phyloP scores from a whole-genome alignment of 37 sponge, comb jelly and placozoan genomes.

The Mnemiopsis leidyi region DNA sequence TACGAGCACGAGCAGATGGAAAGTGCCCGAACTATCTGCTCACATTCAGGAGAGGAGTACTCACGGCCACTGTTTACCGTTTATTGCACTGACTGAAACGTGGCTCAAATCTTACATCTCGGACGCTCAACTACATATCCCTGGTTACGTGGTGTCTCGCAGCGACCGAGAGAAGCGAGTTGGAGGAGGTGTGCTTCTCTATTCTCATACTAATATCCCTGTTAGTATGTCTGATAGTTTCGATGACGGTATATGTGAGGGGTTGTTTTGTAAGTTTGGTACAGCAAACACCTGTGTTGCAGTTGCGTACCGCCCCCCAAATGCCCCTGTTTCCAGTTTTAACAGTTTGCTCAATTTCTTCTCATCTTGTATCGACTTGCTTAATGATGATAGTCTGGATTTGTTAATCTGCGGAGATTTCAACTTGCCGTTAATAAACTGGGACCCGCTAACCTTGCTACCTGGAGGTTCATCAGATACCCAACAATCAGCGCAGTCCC shows the following conservation, averaged over 20 bases:
- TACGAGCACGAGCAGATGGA: no score
- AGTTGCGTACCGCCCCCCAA: background rate
- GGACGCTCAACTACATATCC: background rate
- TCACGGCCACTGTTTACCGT: background rate
- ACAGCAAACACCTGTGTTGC: background rate
- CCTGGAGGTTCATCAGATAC: no score
- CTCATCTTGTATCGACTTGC: no score
- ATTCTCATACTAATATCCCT: background rate
- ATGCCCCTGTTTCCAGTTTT: background rate
- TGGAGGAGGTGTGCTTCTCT: constrained; percentile 11
- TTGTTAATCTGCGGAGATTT: no score
- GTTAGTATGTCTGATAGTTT: background rate
- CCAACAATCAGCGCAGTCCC: no score
- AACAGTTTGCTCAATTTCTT: no score
- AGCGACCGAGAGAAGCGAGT: background rate
- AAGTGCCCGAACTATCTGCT: no score
- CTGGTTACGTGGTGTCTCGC: background rate
- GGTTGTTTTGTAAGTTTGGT: background rate
- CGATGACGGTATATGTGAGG: background rate
- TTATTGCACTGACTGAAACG: background rate
- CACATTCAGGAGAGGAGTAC: no score
- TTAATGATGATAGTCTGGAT: no score
- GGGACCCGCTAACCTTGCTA: no score
- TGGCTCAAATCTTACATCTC: constrained; percentile 1
- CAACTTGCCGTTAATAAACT: no score